These are phyloP conservation scores for Alloscopus bannaensis DNA, from an alignment of 2,888 invertebrate genomes.

Conservation along the genomic window DNA sequence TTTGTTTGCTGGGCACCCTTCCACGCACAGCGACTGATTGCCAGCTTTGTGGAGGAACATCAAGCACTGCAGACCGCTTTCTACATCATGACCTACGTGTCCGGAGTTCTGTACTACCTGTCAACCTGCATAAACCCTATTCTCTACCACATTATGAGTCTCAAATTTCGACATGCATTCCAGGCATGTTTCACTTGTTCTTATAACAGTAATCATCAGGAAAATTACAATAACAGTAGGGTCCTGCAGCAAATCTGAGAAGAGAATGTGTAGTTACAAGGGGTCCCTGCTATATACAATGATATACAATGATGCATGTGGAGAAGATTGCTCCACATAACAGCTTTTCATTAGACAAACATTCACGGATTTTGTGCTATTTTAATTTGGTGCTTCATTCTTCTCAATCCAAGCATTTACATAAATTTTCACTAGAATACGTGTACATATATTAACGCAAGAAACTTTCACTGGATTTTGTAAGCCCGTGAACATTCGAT, in stretches of 20 bases:
- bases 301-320: background rate
- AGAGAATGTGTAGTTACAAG: background rate
- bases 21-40: constrained; percentile 76
- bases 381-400: no score
- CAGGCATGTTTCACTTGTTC: constrained; percentile 81
- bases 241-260: constrained; percentile 54
- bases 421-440: no score
- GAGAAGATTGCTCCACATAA: background rate
- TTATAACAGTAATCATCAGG: constrained; percentile 66
- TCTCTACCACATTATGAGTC: constrained; percentile 93
- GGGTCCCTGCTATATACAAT: no score
- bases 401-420: no score
- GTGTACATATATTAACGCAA: no score
- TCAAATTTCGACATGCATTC: constrained; percentile 94
- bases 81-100: constrained; percentile 76
- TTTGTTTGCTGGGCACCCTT: constrained; percentile 78
- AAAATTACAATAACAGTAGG: constrained; percentile 67
- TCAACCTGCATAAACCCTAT: constrained; percentile 93
- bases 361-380: no score
- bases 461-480: no score
- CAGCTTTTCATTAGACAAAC: no score
- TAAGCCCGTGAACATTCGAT: no score
- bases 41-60: constrained; percentile 73
- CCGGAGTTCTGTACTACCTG: constrained; percentile 78
- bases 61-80: constrained; percentile 72